Percentiles rank a stretch among this genome's conserved stretches.
phyloP scores from a whole-genome alignment of 2,113 vertebrate genomes.

The Alexandromys fortis region DNA sequence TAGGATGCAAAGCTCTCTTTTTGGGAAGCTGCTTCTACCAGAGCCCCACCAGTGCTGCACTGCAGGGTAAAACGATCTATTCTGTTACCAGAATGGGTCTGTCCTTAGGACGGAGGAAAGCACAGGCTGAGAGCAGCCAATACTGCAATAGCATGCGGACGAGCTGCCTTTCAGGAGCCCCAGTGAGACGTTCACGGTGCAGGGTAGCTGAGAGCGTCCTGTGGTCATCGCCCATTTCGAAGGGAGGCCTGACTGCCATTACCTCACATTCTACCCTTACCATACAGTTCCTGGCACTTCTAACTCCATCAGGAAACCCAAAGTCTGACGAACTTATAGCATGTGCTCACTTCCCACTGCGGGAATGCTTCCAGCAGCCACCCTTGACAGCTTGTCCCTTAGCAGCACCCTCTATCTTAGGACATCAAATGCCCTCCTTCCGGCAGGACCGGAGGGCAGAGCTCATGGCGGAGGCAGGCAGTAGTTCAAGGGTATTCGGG shows the following conservation, averaged over 20 bases:
- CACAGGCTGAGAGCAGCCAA: background rate
- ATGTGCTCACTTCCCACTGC: background rate
- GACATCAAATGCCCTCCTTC: background rate
- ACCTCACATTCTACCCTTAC: background rate
- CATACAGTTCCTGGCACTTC: constrained; percentile 33
- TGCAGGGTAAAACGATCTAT: background rate
- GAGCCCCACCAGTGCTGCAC: background rate
- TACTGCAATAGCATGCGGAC: background rate
- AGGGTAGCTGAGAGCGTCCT: rapidly evolving
- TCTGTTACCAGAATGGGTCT: background rate
- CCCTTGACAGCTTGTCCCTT: background rate
- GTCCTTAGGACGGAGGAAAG: background rate
- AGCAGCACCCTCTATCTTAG: background rate
- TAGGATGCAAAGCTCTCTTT: background rate
- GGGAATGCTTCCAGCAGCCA: background rate
- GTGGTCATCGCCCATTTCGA: background rate
- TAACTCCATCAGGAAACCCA: background rate
- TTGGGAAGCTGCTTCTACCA: background rate
- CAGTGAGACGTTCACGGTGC: background rate
- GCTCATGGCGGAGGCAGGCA: background rate
- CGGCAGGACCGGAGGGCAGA: background rate
- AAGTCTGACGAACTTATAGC: constrained; percentile 53
- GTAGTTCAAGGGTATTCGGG: background rate
- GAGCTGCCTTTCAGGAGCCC: background rate
- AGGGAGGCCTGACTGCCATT: background rate